Evolutionary conservation across 2,888 invertebrate genomes (phyloP).

Genomic region (Pogonocherus hispidulus): DNA sequence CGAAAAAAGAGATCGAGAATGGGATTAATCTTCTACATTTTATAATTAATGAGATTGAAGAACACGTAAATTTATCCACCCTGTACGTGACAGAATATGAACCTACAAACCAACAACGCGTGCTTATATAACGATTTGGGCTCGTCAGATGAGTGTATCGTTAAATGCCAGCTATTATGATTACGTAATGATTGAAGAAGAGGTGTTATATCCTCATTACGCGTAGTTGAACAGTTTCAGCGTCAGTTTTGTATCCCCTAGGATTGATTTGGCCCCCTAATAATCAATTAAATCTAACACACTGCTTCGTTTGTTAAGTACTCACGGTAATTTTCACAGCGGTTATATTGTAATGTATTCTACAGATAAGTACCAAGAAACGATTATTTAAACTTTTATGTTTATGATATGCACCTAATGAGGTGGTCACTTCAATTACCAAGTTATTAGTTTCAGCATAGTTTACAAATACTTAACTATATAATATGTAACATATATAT

Average conservation of each 20-base stretch:
- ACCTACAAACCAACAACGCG: background rate
- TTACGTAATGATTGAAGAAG: constrained; percentile 19
- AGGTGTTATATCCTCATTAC: constrained; percentile 32
- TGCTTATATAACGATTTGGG: background rate
- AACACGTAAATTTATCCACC: too few relatives aligned
- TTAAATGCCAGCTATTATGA: constrained; percentile 3
- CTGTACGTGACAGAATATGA: too few relatives aligned
- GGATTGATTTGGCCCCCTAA: constrained; percentile 21
- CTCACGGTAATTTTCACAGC: background rate
- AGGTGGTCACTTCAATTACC: too few relatives aligned
- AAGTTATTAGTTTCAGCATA: too few relatives aligned
- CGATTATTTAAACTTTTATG: background rate
- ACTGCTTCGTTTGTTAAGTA: constrained; percentile 15
- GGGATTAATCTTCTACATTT: too few relatives aligned
- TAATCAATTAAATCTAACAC: background rate
- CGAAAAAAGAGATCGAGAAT: too few relatives aligned
- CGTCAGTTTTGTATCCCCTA: constrained; percentile 15
- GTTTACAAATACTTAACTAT: too few relatives aligned
- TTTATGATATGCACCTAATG: background rate
- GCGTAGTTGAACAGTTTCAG: constrained; percentile 1
- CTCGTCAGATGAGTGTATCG: background rate
- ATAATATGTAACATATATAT: too few relatives aligned
- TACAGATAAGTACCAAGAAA: background rate
- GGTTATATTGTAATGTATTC: background rate
- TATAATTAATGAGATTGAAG: too few relatives aligned